Conservation (phyloP, 2,113 vertebrate species). For the Tonatia bakeri region DNA sequence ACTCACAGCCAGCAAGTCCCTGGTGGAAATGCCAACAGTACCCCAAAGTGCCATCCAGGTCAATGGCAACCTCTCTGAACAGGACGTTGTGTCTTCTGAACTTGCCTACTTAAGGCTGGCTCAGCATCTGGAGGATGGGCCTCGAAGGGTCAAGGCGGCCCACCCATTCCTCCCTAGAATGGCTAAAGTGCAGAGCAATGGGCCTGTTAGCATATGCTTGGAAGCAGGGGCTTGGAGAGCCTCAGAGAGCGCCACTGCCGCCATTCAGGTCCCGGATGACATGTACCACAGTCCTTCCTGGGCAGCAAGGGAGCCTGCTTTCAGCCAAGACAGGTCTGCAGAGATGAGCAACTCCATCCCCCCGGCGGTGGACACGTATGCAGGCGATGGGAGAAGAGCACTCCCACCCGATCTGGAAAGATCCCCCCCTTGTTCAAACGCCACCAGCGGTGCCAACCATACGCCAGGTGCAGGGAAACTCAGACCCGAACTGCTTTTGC, state of each 20-base stretch:
- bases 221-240: constrained; percentile 52
- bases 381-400: constrained; percentile 19
- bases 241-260: constrained; percentile 77
- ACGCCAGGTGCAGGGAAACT: constrained; percentile 41
- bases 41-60: constrained; percentile 72
- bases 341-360: constrained; percentile 40
- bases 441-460: constrained; percentile 56
- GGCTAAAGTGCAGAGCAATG: constrained; percentile 82
- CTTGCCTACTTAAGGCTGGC: constrained; percentile 77
- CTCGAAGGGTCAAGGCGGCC: constrained; percentile 33
- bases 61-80: constrained; percentile 78
- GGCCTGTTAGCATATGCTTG: constrained; percentile 69
- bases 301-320: constrained; percentile 11
- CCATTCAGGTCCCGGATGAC: constrained; percentile 83
- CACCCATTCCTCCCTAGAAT: constrained; percentile 31
- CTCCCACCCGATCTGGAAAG: constrained; percentile 51
- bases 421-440: constrained; percentile 30
- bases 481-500: not conserved
- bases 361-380: constrained; percentile 1
- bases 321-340: constrained; percentile 32
- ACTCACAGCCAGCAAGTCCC: constrained; percentile 77
- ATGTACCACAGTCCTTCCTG: constrained; percentile 72
- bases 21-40: constrained; percentile 79
- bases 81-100: constrained; percentile 75
- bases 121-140: constrained; percentile 70